Percentiles rank a stretch among this genome's conserved stretches.
Conservation (phyloP, 2,797 vertebrate genomes). For the Lerista edwardsae region DNA sequence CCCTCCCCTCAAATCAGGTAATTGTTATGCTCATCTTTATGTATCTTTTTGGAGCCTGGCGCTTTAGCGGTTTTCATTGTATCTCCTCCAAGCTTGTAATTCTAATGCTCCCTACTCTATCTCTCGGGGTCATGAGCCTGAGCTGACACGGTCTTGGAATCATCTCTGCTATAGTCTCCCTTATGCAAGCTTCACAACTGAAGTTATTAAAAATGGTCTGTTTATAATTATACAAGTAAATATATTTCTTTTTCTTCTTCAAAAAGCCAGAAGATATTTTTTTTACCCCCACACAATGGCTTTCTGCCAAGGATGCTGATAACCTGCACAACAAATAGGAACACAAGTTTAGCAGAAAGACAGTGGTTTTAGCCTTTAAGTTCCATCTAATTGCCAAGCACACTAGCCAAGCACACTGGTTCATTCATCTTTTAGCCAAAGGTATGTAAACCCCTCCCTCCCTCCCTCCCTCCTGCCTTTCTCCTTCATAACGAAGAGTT, state of each 20-base stretch:
- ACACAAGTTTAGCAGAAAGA: not conserved
- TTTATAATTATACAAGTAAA: constrained; percentile 29
- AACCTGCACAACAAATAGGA: not conserved
- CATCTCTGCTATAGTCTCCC: constrained; percentile 27
- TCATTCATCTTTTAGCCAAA: not conserved
- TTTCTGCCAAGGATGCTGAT: not conserved
- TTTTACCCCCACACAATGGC: too few species aligned
- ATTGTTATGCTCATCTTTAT: constrained; percentile 59
- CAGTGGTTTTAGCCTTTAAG: not conserved
- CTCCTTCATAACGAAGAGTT: too few species aligned
- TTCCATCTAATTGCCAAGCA: not conserved
- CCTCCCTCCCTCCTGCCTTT: not conserved
- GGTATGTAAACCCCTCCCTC: not conserved
- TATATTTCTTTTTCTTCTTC: not conserved
- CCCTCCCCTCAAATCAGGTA: constrained; percentile 54
- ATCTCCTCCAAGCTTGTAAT: constrained; percentile 55
- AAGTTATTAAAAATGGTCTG: constrained; percentile 57
- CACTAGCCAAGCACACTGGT: not conserved
- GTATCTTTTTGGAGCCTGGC: constrained; percentile 52
- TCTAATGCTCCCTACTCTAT: constrained; percentile 51
- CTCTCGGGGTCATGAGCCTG: constrained; percentile 28
- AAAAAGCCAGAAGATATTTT: not conserved
- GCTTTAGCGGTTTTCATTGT: constrained; percentile 62
- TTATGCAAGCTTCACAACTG: constrained; percentile 27
- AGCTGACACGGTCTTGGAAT: constrained; percentile 33